phyloP scores from a whole-genome alignment of 2,797 vertebrate genomes.

The Oceanodroma leucorhoa region DNA sequence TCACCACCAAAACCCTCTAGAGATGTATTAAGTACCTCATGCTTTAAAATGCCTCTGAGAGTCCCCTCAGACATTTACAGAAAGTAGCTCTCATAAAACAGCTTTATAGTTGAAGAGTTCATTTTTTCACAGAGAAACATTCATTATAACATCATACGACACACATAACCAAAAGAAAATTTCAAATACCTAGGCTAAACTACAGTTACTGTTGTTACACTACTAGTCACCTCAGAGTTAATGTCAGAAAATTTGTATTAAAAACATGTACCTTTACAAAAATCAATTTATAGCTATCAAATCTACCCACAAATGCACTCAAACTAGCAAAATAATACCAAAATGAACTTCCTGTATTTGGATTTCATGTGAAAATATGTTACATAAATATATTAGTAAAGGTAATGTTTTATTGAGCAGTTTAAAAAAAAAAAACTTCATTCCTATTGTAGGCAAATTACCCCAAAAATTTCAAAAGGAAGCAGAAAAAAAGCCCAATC shows the following conservation, averaged over 20 bases:
- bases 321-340: neutral
- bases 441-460: neutral
- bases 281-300: neutral
- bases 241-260: neutral
- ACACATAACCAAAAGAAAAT: neutral
- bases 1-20: neutral
- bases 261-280: neutral
- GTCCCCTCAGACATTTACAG: neutral
- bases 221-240: neutral
- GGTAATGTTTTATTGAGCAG: neutral
- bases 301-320: neutral
- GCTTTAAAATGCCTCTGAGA: constrained; percentile 1
- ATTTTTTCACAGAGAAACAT: neutral
- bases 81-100: neutral
- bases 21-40: neutral
- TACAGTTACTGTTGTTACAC: neutral
- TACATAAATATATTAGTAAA: neutral
- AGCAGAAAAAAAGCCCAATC: neutral
- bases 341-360: neutral
- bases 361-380: neutral
- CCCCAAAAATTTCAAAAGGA: neutral
- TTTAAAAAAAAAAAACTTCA: neutral
- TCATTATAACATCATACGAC: neutral
- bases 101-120: neutral
- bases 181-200: neutral